Evolutionary conservation across 2,113 vertebrate species (phyloP).

Genomic region (Ammodytes dubius): DNA sequence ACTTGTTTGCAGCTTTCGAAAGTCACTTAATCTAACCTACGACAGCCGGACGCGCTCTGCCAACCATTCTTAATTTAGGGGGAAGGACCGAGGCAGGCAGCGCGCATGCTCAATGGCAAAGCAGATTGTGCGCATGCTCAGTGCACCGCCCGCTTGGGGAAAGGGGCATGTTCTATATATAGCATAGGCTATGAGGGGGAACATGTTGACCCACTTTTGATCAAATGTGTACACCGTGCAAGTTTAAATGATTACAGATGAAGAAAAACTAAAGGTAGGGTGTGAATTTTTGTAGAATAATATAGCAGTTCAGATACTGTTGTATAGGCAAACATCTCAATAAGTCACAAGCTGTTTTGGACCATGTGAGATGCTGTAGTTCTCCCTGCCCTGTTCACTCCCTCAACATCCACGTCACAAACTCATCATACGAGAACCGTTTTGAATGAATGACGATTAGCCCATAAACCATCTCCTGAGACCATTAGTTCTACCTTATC

Average conservation of each 20-base stretch:
- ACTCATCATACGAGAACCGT: constrained; percentile 38
- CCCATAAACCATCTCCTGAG: not conserved
- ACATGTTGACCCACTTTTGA: too few species aligned
- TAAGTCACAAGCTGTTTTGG: not conserved
- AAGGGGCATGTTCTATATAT: too few species aligned
- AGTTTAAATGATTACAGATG: not conserved
- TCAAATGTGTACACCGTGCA: not conserved
- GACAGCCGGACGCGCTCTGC: constrained; percentile 45
- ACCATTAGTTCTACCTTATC: not conserved
- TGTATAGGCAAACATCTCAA: too few species aligned
- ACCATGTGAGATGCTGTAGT: constrained; percentile 1
- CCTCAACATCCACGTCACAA: constrained; percentile 68
- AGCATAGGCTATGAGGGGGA: too few species aligned
- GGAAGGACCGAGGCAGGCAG: constrained; percentile 3
- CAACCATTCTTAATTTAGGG: constrained; percentile 70
- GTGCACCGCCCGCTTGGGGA: not conserved
- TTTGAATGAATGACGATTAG: constrained; percentile 59
- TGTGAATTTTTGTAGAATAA: too few species aligned
- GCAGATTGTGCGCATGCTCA: constrained; percentile 74
- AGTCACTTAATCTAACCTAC: constrained; percentile 59
- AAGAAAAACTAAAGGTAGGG: not conserved
- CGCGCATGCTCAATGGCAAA: not conserved
- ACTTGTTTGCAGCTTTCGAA: constrained; percentile 31
- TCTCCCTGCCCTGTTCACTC: constrained; percentile 18
- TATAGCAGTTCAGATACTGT: not conserved